Base-by-base conservation (phyloP, 2,797 vertebrate species). In the Muscicapa comitata region DNA sequence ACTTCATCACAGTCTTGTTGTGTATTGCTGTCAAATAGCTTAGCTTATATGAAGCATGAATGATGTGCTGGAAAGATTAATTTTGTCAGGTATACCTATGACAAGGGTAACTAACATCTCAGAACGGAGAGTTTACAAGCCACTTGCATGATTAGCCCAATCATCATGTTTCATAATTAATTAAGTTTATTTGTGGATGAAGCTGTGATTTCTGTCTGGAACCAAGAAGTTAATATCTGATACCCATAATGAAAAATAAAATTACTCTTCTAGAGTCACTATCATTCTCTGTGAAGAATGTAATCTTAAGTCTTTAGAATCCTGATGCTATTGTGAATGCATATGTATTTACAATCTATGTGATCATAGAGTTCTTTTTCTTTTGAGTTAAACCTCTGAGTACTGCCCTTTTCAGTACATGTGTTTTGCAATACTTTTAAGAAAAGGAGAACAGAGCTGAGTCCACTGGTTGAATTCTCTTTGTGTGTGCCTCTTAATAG, bases 151-250 rank as follows among this genome's bases (percentile, higher is more conserved):
- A 73, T 90, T 96, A 95, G 51, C 48, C 55, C 35, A 74, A 37
- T 87, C 70, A 70, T 94, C 95, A 94, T 90, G 43, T 91, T 93
- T 85, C 78, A 53, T 95, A 93, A 84, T 92, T 91, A 94, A 81
- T 91, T 95, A 38, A n/a, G 18, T 91, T 93, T 80, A 71, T 85
- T 94, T 58, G 40, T 61, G 73, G 68, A 47, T 90, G 57, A 78
- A 84, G 71, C 82, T 73, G 47, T 62, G 70, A 45, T 90, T 94
- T 90, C 67, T 81, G 47, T 72, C 68, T 94, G 57, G 54, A 86
- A 70, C 51, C 42, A 58, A 81, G 37, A 83, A 75, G 43, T 38
- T 89, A 19, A 55, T 87, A 24, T 86, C 51, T 68, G 50, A 35
- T 72, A 58, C 33, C n/a, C 33, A 13, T 74, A 17, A 17, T 50